Evolutionary conservation across 2,888 invertebrate genomes (phyloP), one percentile per base, ranked within the genome.

Genomic region (Linnaemya tessellans): DNA sequence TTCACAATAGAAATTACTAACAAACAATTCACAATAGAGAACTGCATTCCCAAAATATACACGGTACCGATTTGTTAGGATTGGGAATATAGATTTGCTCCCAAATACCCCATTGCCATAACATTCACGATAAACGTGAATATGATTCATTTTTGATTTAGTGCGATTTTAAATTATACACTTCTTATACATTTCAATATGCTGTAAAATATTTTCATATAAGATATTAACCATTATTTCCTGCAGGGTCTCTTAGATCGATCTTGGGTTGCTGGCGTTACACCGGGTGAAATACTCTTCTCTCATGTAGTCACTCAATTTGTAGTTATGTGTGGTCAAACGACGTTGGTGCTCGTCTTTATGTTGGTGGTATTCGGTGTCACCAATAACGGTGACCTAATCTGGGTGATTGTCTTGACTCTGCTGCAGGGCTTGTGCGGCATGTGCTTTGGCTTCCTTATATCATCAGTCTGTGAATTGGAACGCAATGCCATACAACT

Each of bases 371-470:
- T 97, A 7, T 98, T 98, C 89, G 95, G 96, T 1, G 97, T 98
- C 70, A 96, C 98, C 91, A 97, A 97, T 90, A 96, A 97, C 89
- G 98, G 98, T 15, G 96, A 97, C 75, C 95, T 98, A 68, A 94
- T 95, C 73, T 96, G 96, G 93, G 98, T 98, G 18, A 94, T 98
- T 86, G 93, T 97, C 87, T 93, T 98, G 43, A 98, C 98, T 1
- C 94, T 98, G 87, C 93, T 98, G 86, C 98, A 98, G 93, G 98
- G 96, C 87, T 94, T 98, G 51, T 98, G 98, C 92, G 98, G 98
- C 88, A 98, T 98, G 98, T 97, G 98, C 91, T 97, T 98, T 93
- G 98, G 98, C 80, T 97, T 98, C 93, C 96, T 98, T 64, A 98
- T 98, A 89, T 98, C 98, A 0, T 97, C 98, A 0, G 95, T 98